These are phyloP conservation scores for Mastomys natalensis DNA, from an alignment of 2,113 vertebrate species.

Conservation along the genomic window DNA sequence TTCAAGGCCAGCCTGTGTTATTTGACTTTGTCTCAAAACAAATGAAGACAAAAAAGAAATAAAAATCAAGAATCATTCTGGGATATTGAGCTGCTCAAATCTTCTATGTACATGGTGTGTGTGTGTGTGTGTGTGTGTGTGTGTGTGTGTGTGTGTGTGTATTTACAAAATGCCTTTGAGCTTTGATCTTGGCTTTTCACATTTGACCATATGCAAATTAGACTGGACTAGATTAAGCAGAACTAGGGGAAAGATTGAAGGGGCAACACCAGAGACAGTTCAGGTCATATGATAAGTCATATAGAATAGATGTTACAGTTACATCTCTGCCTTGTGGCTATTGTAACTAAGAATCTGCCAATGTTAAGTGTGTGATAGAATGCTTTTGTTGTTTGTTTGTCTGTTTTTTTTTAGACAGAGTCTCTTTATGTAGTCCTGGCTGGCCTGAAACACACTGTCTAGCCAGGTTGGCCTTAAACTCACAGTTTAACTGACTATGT, in stretches of 20 bases:
- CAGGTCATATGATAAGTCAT: background rate
- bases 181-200: background rate
- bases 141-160: accelerated
- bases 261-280: background rate
- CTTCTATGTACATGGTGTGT: background rate
- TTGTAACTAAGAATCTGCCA: background rate
- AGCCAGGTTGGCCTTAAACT: background rate
- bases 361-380: background rate
- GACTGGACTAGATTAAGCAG: background rate
- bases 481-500: background rate
- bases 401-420: background rate
- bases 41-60: background rate
- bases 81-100: background rate
- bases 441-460: background rate
- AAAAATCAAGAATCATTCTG: background rate
- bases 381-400: background rate
- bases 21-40: background rate
- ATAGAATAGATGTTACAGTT: background rate
- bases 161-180: background rate
- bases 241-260: background rate
- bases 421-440: background rate
- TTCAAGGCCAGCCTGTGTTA: background rate
- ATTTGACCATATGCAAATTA: background rate
- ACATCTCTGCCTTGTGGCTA: background rate
- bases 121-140: too few relatives aligned